Evolutionary conservation across 2,888 invertebrate species (phyloP), one percentile per base, ranked within the genome.

Genomic region (Pollenia amentaria): DNA sequence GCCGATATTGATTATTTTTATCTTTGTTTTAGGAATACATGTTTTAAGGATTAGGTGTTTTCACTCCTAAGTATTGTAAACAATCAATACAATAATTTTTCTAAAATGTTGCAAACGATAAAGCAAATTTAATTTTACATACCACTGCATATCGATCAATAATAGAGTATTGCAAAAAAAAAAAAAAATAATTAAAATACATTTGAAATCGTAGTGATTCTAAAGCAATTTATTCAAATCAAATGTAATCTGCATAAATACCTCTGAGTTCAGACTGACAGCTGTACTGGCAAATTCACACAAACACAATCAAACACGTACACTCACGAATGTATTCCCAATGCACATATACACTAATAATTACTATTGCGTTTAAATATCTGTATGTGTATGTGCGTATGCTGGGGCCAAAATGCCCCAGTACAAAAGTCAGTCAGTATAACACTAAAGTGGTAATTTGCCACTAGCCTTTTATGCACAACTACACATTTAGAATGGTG

Each of bases 161-260:
- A 21, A 14, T 46, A 40, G n/a, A 46, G 10, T 60, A 38, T 14
- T 67, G 14, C 6, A 75, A 62, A 40, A 3, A 48, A 16, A 62
- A 48, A 55, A 60, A 51, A 65, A 73, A 62, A 75, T 67, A 75
- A 69, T 64, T 79, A 69, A 85, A 85, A 78, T 82, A 21, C 48
- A 82, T 85, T 78, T 69, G 55, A 75, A 82, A 76, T 81, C 57
- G 55, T 55, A 73, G 42, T 53, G 77, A 76, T 81, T 38, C 60
- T 62, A 84, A 81, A 62, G 77, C 72, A 84, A 81, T 87, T 84
- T 87, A 84, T 87, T 81, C 77, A 81, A 87, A 87, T 87, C 77
- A 73, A 87, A 87, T 62, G 55, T 81, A 87, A 84, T 84, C 87
- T 69, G 18, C 77, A 76, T 77, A 80, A 80, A 84, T 84, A 80